These are phyloP conservation scores for Astreopora myriophthalma DNA, from an alignment of 64 coral and sea anemone genomes.

Conservation along the genomic window DNA sequence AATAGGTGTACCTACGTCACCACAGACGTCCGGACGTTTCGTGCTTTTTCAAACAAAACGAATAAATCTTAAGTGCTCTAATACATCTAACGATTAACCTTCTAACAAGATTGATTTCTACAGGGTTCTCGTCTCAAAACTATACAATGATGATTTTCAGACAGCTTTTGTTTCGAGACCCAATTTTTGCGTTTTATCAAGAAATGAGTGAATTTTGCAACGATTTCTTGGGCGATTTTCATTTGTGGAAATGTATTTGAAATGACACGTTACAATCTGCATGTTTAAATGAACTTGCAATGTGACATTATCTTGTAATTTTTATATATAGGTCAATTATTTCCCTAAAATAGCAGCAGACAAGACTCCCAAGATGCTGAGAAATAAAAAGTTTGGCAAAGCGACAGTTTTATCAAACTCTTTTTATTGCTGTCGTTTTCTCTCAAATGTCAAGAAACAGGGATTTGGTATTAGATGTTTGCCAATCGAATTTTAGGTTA, in stretches of 20 bases:
- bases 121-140: neutral
- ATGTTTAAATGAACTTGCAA: neutral
- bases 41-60: neutral
- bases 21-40: neutral
- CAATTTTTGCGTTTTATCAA: neutral
- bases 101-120: neutral
- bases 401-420: too few species aligned
- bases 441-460: too few species aligned
- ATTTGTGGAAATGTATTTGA: neutral
- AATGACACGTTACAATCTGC: neutral
- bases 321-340: neutral
- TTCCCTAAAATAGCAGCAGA: neutral
- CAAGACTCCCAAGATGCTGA: neutral
- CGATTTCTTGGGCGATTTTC: neutral
- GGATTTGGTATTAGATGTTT: neutral
- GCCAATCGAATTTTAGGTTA: too few species aligned
- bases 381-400: too few species aligned
- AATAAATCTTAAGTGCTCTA: neutral
- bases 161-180: neutral
- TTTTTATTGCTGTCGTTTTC: too few species aligned
- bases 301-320: neutral
- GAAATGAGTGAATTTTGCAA: neutral
- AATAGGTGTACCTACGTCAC: slow-evolving; percentile 30
- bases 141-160: too few species aligned
- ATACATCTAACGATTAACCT: neutral